Percentiles rank a stretch among this genome's conserved stretches.
Evolutionary conservation across 2,113 vertebrate genomes (phyloP).

Genomic region (Archilochus colubris): DNA sequence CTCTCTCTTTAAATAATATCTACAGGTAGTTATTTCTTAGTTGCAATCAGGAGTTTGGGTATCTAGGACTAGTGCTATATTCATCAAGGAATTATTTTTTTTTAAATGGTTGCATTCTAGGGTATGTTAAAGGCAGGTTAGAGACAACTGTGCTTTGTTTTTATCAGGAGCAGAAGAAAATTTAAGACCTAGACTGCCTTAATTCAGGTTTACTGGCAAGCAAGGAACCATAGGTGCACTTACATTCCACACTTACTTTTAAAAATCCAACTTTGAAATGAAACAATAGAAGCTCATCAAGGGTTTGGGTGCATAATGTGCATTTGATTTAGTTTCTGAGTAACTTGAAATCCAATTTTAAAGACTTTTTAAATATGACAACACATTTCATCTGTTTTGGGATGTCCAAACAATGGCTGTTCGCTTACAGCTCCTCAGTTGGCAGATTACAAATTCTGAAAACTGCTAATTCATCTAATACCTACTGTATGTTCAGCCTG

Average conservation of each 20-base stretch:
- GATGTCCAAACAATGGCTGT: background rate
- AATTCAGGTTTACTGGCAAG: background rate
- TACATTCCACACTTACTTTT: background rate
- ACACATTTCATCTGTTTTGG: background rate
- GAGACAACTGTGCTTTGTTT: background rate
- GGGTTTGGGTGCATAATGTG: background rate
- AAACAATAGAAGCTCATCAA: background rate
- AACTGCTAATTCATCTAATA: background rate
- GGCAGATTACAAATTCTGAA: no score
- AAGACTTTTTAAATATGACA: background rate
- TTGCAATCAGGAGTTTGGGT: background rate
- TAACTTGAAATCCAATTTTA: background rate
- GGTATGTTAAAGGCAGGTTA: background rate
- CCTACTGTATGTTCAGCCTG: background rate
- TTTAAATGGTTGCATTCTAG: background rate
- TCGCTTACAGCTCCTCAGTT: background rate
- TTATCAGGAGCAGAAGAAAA: background rate
- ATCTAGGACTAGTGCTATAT: background rate
- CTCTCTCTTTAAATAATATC: background rate
- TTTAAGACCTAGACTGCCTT: background rate
- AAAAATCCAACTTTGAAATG: background rate
- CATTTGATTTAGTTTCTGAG: background rate
- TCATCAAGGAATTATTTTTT: background rate
- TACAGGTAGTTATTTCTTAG: background rate
- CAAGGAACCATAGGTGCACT: background rate